Conservation (phyloP, 2,797 vertebrate genomes). For the Alauda arvensis region DNA sequence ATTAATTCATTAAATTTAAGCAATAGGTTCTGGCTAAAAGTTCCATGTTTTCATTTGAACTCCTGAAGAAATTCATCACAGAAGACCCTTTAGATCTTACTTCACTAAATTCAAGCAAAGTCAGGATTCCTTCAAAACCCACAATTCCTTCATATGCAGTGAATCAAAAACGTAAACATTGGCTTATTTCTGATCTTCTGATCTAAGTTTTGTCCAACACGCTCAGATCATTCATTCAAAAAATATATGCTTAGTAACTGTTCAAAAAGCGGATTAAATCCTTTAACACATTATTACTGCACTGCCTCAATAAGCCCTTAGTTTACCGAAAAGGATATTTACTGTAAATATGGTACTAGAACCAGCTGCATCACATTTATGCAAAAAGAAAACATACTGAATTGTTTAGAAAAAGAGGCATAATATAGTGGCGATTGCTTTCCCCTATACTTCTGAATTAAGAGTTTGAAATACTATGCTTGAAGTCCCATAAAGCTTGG, state of each 20-base stretch:
- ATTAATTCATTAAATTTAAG: constrained; percentile 35
- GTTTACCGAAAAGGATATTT: constrained; percentile 64
- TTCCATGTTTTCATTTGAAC: constrained; percentile 20
- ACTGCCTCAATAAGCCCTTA: constrained; percentile 46
- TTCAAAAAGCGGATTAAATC: constrained; percentile 52
- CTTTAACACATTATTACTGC: constrained; percentile 47
- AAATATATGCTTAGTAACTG: constrained; percentile 26
- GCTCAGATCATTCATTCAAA: constrained; percentile 20
- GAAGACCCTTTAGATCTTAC: constrained; percentile 19
- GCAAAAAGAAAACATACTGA: constrained; percentile 66
- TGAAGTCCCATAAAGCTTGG: constrained; percentile 74
- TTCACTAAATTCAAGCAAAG: constrained; percentile 7
- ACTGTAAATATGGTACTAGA: constrained; percentile 61
- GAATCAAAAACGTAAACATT: constrained; percentile 28
- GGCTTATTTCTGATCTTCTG: constrained; percentile 10
- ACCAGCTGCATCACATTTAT: constrained; percentile 73
- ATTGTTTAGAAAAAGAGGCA: constrained; percentile 71
- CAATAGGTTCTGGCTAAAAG: constrained; percentile 6
- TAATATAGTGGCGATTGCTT: constrained; percentile 65
- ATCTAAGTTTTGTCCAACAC: neutral
- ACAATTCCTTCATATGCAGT: neutral
- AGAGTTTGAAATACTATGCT: constrained; percentile 70
- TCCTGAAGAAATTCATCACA: constrained; percentile 19
- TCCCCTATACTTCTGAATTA: constrained; percentile 69
- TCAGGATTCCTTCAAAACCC: neutral